These are phyloP conservation scores for Magallana nippona DNA, from an alignment of 2,888 invertebrate species.

Conservation along the genomic window DNA sequence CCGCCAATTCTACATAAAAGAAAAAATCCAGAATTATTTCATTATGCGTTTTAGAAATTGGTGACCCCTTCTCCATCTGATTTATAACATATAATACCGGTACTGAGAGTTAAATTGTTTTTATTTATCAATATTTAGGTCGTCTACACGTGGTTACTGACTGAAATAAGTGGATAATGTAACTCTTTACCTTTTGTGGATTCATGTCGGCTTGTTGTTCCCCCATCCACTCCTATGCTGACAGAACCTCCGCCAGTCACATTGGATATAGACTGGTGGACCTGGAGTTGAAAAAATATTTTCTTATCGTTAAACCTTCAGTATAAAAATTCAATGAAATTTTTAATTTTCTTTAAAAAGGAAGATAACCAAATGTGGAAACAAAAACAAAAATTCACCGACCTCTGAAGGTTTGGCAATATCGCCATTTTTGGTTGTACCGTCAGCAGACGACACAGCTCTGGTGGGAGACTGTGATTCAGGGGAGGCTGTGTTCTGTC, in stretches of 20 bases:
- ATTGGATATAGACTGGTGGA: constrained; percentile 57
- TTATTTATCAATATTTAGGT: too few relatives aligned
- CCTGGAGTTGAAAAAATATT: neutral
- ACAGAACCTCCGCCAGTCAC: constrained; percentile 60
- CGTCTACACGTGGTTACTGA: neutral
- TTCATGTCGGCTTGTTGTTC: constrained; percentile 59
- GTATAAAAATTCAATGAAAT: neutral
- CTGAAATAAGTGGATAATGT: neutral
- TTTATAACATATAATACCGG: too few relatives aligned
- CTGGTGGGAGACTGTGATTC: constrained; percentile 66
- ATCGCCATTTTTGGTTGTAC: constrained; percentile 67
- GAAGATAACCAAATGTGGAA: neutral
- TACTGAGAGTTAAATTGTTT: too few relatives aligned
- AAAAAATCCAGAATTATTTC: too few relatives aligned
- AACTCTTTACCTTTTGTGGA: constrained; percentile 65
- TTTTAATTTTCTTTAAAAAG: neutral
- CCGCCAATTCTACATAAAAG: constrained; percentile 18
- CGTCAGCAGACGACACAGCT: constrained; percentile 70
- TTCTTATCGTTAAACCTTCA: too few relatives aligned
- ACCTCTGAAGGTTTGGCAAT: constrained; percentile 62
- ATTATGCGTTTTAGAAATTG: too few relatives aligned
- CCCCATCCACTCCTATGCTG: constrained; percentile 51
- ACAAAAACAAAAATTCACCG: constrained; percentile 21
- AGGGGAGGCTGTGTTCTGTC: constrained; percentile 56
- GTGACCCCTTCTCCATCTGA: too few relatives aligned